These are phyloP conservation scores for Cepaea hortensis DNA, from an alignment of 2,888 invertebrate species.

Conservation along the genomic window DNA sequence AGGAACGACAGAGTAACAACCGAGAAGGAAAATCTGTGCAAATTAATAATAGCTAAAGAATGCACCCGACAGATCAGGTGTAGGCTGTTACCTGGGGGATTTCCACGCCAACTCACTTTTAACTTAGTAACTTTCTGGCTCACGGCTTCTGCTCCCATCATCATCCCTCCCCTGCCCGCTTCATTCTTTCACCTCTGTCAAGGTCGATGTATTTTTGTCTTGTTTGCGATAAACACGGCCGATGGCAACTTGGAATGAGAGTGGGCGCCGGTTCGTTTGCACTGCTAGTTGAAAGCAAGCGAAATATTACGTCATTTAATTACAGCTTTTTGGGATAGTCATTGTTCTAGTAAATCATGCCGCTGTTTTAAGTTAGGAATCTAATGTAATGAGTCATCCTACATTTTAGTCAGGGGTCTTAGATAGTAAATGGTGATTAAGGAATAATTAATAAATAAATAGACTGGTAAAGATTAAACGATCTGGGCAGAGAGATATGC, in stretches of 20 bases:
- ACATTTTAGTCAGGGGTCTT: too few species aligned
- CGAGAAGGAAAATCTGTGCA: background rate
- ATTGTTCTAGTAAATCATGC: too few species aligned
- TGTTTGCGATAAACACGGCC: background rate
- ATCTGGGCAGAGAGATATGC: too few species aligned
- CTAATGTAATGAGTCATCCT: too few species aligned
- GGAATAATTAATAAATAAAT: too few species aligned
- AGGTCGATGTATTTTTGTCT: constrained; percentile 24
- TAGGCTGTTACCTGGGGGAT: too few species aligned
- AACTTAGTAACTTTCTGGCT: background rate
- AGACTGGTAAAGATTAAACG: too few species aligned
- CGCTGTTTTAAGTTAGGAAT: too few species aligned
- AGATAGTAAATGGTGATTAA: too few species aligned
- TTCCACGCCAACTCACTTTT: constrained; percentile 26
- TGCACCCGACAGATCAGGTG: background rate
- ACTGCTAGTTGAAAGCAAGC: background rate
- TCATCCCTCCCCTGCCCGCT: background rate
- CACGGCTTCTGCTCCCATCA: background rate
- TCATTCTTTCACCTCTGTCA: constrained; percentile 29
- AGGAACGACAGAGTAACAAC: background rate
- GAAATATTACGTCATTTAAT: too few species aligned
- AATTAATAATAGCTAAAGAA: background rate
- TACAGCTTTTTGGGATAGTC: too few species aligned
- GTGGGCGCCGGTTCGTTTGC: background rate
- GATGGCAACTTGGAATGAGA: background rate